Conservation (phyloP, 2,888 invertebrate species). For the Phaonia tiefii region DNA sequence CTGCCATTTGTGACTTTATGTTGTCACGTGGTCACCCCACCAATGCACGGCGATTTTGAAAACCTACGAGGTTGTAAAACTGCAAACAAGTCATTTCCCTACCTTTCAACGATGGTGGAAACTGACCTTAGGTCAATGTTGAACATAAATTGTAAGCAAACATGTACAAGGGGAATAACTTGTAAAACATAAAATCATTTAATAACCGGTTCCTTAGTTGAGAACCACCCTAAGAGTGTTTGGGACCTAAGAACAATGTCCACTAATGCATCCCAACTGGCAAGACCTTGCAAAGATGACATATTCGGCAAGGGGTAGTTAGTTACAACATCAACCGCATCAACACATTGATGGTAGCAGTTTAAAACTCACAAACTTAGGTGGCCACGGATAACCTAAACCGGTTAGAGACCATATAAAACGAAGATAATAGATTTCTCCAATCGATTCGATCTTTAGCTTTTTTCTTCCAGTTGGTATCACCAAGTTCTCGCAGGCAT, state of each 20-base stretch:
- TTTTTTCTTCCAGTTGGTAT: no score
- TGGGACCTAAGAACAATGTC: no score
- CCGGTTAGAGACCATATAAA: no score
- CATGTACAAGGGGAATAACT: background rate
- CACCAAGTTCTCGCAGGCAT: no score
- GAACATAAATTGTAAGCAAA: background rate
- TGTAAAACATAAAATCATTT: background rate
- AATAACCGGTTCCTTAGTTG: constrained; percentile 20
- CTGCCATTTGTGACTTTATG: background rate
- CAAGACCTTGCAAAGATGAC: constrained; percentile 6
- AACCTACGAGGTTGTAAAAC: constrained; percentile 2
- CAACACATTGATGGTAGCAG: no score
- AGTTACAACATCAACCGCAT: no score
- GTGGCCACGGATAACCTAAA: no score
- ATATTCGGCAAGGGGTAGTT: background rate
- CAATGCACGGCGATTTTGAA: background rate
- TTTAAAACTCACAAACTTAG: no score
- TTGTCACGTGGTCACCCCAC: constrained; percentile 17
- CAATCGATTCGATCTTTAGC: no score
- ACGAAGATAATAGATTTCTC: no score
- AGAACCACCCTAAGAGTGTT: background rate
- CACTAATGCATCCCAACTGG: no score
- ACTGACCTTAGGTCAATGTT: constrained; percentile 62
- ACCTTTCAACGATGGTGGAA: constrained; percentile 47
- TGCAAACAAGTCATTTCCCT: constrained; percentile 50